phyloP scores from a whole-genome alignment of 2,888 invertebrate species.

The Drosophila sordidapex region DNA sequence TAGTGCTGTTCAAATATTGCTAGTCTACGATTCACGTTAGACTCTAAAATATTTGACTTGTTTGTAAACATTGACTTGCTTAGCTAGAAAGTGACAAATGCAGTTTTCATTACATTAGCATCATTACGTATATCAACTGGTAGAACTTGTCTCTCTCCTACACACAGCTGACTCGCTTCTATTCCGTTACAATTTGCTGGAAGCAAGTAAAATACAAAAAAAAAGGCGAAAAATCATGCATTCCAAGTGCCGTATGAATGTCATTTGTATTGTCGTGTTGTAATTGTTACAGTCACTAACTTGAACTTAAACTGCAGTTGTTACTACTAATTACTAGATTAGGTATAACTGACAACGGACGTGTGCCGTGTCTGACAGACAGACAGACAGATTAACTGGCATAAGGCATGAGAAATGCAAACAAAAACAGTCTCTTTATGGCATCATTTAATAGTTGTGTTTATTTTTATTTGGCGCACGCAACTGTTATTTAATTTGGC shows the following conservation, averaged over 20 bases:
- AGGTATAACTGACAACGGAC: constrained; percentile 3
- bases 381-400: constrained; percentile 26
- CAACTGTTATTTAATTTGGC: constrained; percentile 56
- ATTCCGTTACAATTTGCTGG: neutral
- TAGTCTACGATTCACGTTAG: neutral
- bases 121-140: neutral
- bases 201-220: neutral
- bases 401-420: constrained; percentile 31
- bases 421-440: constrained; percentile 15
- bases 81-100: neutral
- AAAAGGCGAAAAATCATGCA: neutral
- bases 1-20: neutral
- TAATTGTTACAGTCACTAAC: constrained; percentile 32
- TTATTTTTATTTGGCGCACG: constrained; percentile 36
- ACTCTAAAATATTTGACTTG: neutral
- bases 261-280: constrained; percentile 51
- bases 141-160: neutral
- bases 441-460: constrained; percentile 27
- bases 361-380: neutral
- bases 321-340: constrained; percentile 35
- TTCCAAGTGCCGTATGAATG: constrained; percentile 35
- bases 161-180: neutral
- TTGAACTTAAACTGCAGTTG: constrained; percentile 28
- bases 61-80: neutral
- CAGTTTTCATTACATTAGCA: neutral